phyloP scores from a whole-genome alignment of 2,888 invertebrate species.

The Cephalotes varians region DNA sequence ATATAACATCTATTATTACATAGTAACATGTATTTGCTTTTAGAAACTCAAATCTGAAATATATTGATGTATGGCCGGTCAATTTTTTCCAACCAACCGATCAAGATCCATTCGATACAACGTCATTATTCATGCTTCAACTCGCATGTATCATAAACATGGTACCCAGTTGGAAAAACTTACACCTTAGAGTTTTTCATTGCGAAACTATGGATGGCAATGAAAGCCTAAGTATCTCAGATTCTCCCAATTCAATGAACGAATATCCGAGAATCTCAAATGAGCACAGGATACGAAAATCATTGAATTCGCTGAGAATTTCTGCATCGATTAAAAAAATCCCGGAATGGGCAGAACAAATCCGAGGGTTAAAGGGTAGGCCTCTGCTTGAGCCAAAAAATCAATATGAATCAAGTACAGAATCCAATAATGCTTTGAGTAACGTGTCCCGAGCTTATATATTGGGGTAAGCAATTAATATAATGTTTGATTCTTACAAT shows the following conservation, averaged over 20 bases:
- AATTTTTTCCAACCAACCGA: conserved; percentile 94
- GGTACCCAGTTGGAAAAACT: conserved; percentile 94
- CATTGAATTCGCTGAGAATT: conserved; percentile 95
- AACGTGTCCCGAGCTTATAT: conserved; percentile 87
- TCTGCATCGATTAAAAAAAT: conserved; percentile 93
- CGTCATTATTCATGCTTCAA: conserved; percentile 98
- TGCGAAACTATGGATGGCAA: conserved; percentile 88
- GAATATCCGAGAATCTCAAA: conserved; percentile 82
- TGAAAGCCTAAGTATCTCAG: conserved; percentile 82
- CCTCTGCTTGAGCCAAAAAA: conserved; percentile 78
- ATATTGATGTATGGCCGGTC: conserved; percentile 99
- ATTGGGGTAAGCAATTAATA: conserved; percentile 85
- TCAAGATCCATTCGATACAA: conserved; percentile 95
- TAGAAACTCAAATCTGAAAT: conserved; percentile 89
- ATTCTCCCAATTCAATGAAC: conserved; percentile 85
- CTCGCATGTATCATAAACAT: conserved; percentile 98
- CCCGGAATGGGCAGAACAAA: conserved; percentile 88
- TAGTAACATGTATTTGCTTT: conserved; percentile 37
- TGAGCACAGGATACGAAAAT: conserved; percentile 88
- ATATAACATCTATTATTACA: conserved; percentile 6
- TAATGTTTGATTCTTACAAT: background rate
- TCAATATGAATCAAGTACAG: conserved; percentile 78
- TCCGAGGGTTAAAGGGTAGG: conserved; percentile 86
- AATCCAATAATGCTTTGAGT: conserved; percentile 82
- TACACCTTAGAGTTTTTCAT: conserved; percentile 94